Evolutionary conservation across 2,113 vertebrate species (phyloP).

Genomic region (Semnornis frantzii): DNA sequence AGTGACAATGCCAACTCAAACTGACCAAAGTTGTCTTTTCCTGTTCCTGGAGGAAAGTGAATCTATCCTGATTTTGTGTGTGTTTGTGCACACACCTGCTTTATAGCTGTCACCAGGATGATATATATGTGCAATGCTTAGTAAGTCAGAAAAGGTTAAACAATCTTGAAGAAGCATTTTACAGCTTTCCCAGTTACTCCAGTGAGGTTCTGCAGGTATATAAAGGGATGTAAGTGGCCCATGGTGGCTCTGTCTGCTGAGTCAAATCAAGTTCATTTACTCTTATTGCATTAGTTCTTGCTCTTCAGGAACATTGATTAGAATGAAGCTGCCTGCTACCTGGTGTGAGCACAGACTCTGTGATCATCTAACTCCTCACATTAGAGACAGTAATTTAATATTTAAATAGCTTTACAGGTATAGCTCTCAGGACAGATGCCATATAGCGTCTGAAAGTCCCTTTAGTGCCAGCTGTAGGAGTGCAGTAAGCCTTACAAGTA

Average conservation of each 20-base stretch:
- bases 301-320: neutral
- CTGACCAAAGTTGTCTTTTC: neutral
- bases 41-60: neutral
- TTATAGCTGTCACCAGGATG: neutral
- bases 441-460: neutral
- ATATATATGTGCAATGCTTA: neutral
- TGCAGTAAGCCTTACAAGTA: neutral
- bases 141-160: neutral
- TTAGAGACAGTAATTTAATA: neutral
- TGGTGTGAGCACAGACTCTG: neutral
- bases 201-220: neutral
- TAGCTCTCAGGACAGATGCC: neutral
- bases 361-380: neutral
- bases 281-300: neutral
- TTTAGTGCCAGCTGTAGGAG: neutral
- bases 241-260: neutral
- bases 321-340: neutral
- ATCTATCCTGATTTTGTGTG: neutral
- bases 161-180: neutral
- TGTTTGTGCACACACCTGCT: neutral
- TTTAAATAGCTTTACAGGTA: neutral
- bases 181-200: neutral
- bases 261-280: neutral
- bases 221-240: neutral
- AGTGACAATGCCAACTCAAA: neutral